phyloP scores from a whole-genome alignment of 1,140 invertebrate genomes.

The Ceratoteleas bidentatus region DNA sequence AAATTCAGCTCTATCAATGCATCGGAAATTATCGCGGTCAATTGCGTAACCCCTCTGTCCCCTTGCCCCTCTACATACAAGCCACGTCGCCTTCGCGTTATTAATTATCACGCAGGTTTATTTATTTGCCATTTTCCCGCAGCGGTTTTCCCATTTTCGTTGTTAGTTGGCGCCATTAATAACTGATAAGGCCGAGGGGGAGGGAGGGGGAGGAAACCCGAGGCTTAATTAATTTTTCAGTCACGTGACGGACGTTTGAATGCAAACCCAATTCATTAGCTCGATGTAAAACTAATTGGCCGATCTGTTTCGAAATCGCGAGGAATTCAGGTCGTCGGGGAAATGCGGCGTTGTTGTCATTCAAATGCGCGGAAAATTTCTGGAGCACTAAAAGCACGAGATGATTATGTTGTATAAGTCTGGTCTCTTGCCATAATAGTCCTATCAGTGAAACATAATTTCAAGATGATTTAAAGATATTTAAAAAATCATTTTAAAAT shows the following conservation, averaged over 20 bases:
- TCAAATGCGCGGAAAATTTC: conserved; percentile 5
- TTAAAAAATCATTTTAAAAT: too few relatives aligned
- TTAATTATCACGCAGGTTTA: conserved; percentile 28
- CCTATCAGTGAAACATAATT: too few relatives aligned
- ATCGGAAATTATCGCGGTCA: conserved; percentile 34
- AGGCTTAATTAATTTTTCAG: conserved; percentile 16
- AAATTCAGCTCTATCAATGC: conserved; percentile 47
- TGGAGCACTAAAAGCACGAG: too few relatives aligned
- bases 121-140: conserved; percentile 11
- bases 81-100: conserved; percentile 17
- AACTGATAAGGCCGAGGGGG: conserved; percentile 4
- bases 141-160: conserved; percentile 25
- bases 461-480: too few relatives aligned
- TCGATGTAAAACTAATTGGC: conserved; percentile 32
- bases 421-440: too few relatives aligned
- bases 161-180: conserved; percentile 15
- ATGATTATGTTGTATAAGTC: too few relatives aligned
- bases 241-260: conserved; percentile 7
- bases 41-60: too few relatives aligned
- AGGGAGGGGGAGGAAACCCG: background rate
- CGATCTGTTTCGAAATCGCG: conserved; percentile 22
- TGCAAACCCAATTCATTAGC: conserved; percentile 30
- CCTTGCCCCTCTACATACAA: too few relatives aligned
- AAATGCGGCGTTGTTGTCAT: conserved; percentile 32
- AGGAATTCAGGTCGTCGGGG: conserved; percentile 20